A percentile compares a stretch with the other conserved stretches of the same genome.
Evolutionary conservation across 2,797 vertebrate genomes (phyloP).

Genomic region (Poeciliopsis infans): DNA sequence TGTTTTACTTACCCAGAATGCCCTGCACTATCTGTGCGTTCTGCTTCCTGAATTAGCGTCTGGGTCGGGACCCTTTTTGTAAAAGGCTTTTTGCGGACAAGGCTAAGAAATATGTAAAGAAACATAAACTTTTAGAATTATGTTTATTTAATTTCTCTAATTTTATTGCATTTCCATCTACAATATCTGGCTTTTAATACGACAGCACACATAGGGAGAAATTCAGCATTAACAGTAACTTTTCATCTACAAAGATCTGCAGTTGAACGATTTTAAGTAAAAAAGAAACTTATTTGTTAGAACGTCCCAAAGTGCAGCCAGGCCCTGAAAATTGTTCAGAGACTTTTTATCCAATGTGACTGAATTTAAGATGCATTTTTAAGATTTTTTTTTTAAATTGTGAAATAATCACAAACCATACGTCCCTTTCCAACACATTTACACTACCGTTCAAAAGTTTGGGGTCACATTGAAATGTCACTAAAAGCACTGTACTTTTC

Average conservation of each 20-base stretch:
- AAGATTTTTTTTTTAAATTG: neutral
- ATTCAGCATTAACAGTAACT: neutral
- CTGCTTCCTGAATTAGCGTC: no score
- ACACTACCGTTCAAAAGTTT: no score
- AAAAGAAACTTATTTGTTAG: neutral
- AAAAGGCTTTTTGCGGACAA: no score
- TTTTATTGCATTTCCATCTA: neutral
- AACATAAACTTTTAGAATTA: no score
- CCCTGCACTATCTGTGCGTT: no score
- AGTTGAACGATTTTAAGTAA: neutral
- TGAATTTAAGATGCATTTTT: neutral
- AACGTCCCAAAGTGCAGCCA: neutral
- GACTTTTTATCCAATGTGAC: neutral
- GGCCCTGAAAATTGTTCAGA: neutral
- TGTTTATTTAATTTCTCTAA: neutral
- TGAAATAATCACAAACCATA: neutral
- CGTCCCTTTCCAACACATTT: neutral
- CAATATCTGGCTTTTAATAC: neutral
- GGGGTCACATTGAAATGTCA: no score
- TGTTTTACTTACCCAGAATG: no score
- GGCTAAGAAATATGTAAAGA: no score
- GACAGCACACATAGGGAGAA: neutral
- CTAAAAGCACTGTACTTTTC: no score
- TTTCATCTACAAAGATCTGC: neutral
- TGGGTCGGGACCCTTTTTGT: no score